Conservation (phyloP, 1,140 invertebrate genomes). For the Paraescarpia echinospica region DNA sequence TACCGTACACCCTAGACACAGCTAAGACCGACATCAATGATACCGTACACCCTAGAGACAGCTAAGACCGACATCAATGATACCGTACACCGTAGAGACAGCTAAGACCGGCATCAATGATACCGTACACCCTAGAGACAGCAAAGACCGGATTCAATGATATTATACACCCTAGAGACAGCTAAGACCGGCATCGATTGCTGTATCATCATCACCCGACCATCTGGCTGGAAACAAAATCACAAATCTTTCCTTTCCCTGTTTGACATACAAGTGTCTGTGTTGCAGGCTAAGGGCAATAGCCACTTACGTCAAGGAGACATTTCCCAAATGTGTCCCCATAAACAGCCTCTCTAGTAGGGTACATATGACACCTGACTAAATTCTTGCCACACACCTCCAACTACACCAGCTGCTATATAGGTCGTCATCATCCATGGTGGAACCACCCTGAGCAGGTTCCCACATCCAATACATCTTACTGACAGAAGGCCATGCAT, state of each 20-base stretch:
- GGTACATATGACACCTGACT: not conserved
- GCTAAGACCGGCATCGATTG: not conserved
- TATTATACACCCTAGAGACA: no score
- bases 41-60: not conserved
- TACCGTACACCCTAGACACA: not conserved
- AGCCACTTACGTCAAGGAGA: not conserved
- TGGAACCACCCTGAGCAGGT: not conserved
- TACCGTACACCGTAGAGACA: not conserved
- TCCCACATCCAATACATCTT: not conserved
- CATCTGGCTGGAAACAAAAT: not conserved
- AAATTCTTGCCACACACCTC: not conserved
- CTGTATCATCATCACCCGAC: not conserved
- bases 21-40: not conserved
- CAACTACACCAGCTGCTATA: not conserved
- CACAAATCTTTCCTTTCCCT: not conserved
- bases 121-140: not conserved
- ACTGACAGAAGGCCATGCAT: conserved; percentile 3
- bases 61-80: not conserved
- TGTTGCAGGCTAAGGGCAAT: not conserved
- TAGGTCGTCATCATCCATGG: not conserved
- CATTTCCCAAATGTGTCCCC: not conserved
- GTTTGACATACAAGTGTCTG: not conserved
- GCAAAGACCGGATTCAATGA: not conserved
- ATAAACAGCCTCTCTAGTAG: not conserved
- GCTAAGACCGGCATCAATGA: not conserved